Conservation (phyloP, 2,113 vertebrate species). For the Micronycteris hirsuta region DNA sequence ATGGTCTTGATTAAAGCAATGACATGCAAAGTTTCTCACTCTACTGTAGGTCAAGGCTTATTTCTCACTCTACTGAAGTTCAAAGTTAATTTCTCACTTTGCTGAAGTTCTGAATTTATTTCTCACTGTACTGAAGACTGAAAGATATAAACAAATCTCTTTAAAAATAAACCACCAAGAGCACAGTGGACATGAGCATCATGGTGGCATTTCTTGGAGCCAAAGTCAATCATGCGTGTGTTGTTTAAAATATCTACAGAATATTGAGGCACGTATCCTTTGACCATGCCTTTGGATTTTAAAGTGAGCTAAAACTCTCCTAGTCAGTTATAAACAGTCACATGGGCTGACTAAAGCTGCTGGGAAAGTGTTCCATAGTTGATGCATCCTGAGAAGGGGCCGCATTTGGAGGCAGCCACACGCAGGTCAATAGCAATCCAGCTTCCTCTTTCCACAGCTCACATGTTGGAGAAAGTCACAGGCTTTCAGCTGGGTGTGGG, state of each 20-base stretch:
- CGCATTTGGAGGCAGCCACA: background rate
- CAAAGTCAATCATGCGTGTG: background rate
- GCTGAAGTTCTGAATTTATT: slow-evolving; percentile 38
- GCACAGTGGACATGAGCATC: background rate
- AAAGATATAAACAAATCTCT: slow-evolving; percentile 3
- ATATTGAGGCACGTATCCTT: background rate
- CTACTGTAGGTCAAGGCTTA: background rate
- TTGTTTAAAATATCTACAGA: slow-evolving; percentile 2
- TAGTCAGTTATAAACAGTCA: background rate
- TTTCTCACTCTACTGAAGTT: slow-evolving; percentile 12
- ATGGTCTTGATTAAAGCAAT: background rate
- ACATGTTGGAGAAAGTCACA: background rate
- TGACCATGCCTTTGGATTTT: slow-evolving; percentile 8
- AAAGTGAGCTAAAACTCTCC: background rate
- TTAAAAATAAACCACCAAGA: background rate
- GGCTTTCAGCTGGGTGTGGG: background rate
- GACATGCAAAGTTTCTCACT: background rate
- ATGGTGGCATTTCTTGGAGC: background rate
- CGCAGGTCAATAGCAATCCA: background rate
- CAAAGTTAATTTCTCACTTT: slow-evolving; percentile 42
- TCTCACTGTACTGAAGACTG: slow-evolving; percentile 35
- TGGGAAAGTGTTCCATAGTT: background rate
- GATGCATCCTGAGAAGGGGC: background rate
- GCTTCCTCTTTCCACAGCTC: background rate
- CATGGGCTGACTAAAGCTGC: background rate